phyloP scores from a whole-genome alignment of 2,113 vertebrate genomes.

The Pleuronectes platessa region DNA sequence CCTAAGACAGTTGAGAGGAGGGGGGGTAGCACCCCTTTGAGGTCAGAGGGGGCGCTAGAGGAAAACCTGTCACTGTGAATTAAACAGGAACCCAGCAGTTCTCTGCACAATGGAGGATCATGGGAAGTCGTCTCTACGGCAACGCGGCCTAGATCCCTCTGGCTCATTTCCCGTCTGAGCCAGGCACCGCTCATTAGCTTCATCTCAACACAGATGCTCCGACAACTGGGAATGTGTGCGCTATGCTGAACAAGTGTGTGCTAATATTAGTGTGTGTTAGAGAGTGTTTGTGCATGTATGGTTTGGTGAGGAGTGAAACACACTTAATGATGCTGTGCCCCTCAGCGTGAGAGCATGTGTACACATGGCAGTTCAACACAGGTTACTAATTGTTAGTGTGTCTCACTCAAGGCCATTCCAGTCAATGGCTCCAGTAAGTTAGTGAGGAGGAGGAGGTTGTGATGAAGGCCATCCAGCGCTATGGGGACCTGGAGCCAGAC shows the following conservation, averaged over 20 bases:
- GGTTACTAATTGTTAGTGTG: constrained; percentile 34
- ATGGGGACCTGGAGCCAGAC: constrained; percentile 43
- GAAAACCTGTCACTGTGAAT: constrained; percentile 52
- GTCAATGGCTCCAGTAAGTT: neutral
- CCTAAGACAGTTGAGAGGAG: constrained; percentile 23
- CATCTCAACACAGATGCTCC: constrained; percentile 33
- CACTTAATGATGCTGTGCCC: constrained; percentile 20
- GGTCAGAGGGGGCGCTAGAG: constrained; percentile 54
- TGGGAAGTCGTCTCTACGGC: constrained; percentile 49
- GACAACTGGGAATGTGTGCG: constrained; percentile 2
- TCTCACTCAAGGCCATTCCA: constrained; percentile 46
- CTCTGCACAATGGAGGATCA: constrained; percentile 29
- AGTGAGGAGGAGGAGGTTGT: constrained; percentile 6
- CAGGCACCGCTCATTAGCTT: constrained; percentile 52
- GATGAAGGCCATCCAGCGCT: constrained; percentile 32
- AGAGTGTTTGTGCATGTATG: constrained; percentile 9
- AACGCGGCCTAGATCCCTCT: constrained; percentile 24
- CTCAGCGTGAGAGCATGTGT: constrained; percentile 10
- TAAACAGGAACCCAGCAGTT: constrained; percentile 29
- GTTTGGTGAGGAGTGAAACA: constrained; percentile 15
- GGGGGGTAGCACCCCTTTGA: constrained; percentile 6
- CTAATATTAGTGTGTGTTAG: neutral
- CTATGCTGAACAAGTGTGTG: neutral
- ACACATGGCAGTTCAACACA: constrained; percentile 4
- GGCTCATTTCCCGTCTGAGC: constrained; percentile 19